Evolutionary conservation across 2,888 invertebrate species (phyloP), one percentile per base, ranked within the genome.

Genomic region (Iselma pallidipennis): DNA sequence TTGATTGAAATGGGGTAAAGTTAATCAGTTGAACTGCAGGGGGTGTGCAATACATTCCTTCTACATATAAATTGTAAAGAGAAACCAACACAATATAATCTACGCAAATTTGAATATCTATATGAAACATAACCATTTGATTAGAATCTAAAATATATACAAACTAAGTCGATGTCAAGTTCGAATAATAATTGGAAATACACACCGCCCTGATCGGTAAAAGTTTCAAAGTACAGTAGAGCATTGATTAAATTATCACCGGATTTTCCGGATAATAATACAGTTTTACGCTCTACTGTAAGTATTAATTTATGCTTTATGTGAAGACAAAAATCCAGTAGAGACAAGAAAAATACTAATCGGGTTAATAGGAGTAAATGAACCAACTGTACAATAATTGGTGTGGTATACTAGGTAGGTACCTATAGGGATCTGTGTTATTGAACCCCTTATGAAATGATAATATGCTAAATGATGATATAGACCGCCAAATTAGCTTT

Each of bases 1-100:
- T 55, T 60, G 60, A 64, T 64, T 64, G 63, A 59, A 64, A 64
- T 53, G 54, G 64, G 57, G 60, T 60, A 64, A 64, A 64, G 64
- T 64, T 64, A 64, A 64, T 64, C 64, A 64, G 64, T 57, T 60
- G 51, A 57, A 60, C 64, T 54, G 55, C 60, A 60, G 64, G 64
- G 60, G 64, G 59, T 42, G 54, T 57, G 60, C 60, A 64, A 55
- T 60, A 57, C 63, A 57, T n/a, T n/a, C 54, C 49, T 29, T 56
- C 51, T 60, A 50, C 59, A 60, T 60, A 63, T 37, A 33, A 4
- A 33, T 0, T 16, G 16, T 6, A 26, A 26, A 16, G 2, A 37
- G 16, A 37, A 37, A 37, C 16, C 37, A 37, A 16, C 7, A 16
- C n/a, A n/a, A n/a, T 16, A 16, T 37, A 37, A 16, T 37, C 16